Evolutionary conservation across 2,113 vertebrate genomes (phyloP).

Genomic region (Procapra przewalskii): DNA sequence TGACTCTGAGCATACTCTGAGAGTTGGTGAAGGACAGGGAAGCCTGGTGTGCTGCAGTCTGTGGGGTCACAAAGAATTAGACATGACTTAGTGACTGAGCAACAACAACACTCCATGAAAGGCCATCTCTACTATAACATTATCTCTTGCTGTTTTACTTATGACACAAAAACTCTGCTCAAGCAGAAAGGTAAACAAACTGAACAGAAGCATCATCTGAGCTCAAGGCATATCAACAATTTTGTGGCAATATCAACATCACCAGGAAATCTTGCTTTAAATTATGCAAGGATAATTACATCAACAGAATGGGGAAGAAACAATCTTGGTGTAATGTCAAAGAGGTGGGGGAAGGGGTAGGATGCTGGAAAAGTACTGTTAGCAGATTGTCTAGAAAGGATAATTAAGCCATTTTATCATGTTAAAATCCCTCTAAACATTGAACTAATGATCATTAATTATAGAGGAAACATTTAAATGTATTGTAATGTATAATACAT

Average conservation of each 20-base stretch:
- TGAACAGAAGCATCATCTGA: constrained; percentile 50
- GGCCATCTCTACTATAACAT: not conserved
- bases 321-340: constrained; percentile 49
- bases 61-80: not conserved
- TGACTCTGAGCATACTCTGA: not conserved
- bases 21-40: not conserved
- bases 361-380: not conserved
- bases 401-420: constrained; percentile 39
- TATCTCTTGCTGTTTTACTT: constrained; percentile 34
- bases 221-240: constrained; percentile 26
- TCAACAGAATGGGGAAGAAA: constrained; percentile 9
- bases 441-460: not conserved
- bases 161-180: constrained; percentile 38
- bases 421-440: not conserved
- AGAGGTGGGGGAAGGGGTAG: not conserved
- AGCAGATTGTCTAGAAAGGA: constrained; percentile 13
- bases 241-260: constrained; percentile 45
- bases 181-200: constrained; percentile 4
- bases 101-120: not conserved
- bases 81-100: not conserved
- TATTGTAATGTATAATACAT: not conserved
- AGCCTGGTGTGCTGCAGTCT: not conserved
- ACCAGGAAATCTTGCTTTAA: constrained; percentile 42
- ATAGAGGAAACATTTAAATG: not conserved
- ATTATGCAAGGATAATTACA: constrained; percentile 59